Evolutionary conservation across 2,113 vertebrate genomes (phyloP).

Genomic region (Chionis minor): DNA sequence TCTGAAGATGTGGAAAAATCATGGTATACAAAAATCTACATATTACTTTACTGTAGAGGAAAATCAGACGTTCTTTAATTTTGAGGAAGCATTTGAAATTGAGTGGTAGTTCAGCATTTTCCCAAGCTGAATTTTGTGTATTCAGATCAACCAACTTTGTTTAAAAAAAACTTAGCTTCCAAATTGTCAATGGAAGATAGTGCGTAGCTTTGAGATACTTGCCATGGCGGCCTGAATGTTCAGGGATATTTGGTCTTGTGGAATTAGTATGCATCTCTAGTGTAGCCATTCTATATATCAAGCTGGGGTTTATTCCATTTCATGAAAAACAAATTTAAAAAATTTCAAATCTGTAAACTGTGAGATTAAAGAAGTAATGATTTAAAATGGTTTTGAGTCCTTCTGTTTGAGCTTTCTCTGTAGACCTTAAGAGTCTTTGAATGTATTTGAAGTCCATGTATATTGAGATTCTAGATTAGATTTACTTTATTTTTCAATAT

Average conservation of each 20-base stretch:
- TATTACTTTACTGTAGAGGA: neutral
- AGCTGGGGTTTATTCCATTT: neutral
- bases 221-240: neutral
- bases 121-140: neutral
- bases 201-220: neutral
- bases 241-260: neutral
- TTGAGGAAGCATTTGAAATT: neutral
- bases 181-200: neutral
- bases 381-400: neutral
- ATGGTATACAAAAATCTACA: fast-evolving
- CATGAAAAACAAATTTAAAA: neutral
- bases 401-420: neutral
- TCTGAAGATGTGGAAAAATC: neutral
- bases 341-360: neutral
- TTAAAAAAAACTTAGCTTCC: neutral
- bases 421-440: neutral
- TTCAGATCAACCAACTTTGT: neutral
- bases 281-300: neutral
- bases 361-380: neutral
- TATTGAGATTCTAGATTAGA: neutral
- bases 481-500: slow-evolving; percentile 47
- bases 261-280: neutral
- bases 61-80: fast-evolving
- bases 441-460: neutral
- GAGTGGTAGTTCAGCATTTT: neutral